These are phyloP conservation scores for Scaptomyza montana DNA, from an alignment of 1,140 invertebrate species.

Conservation along the genomic window DNA sequence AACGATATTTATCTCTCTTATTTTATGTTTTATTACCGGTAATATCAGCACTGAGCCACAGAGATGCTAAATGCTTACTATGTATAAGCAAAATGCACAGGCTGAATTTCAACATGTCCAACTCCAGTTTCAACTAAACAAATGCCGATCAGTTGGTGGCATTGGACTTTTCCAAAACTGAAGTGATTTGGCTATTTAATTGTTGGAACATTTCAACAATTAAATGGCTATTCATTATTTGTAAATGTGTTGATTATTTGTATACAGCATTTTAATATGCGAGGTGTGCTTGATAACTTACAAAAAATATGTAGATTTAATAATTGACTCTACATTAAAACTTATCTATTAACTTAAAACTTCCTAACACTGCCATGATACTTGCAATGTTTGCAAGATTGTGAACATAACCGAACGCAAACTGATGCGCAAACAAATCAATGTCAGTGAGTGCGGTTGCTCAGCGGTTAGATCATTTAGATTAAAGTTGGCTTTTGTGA, in stretches of 20 bases:
- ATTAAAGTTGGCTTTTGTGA: constrained; percentile 33
- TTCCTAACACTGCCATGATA: neutral
- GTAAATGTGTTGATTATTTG: constrained; percentile 18
- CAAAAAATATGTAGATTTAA: neutral
- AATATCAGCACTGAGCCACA: constrained; percentile 14
- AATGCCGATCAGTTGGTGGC: constrained; percentile 23
- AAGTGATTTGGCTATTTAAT: constrained; percentile 41
- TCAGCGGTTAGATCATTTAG: constrained; percentile 58
- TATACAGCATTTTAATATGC: neutral
- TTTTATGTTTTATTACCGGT: constrained; percentile 15
- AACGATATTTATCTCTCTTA: neutral
- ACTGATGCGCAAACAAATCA: constrained; percentile 44
- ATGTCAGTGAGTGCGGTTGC: constrained; percentile 46
- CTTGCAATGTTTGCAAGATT: constrained; percentile 35
- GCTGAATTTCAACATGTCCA: constrained; percentile 31
- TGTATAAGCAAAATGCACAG: constrained; percentile 17
- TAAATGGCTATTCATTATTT: constrained; percentile 20
- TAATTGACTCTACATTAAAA: too few species aligned
- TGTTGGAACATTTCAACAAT: constrained; percentile 38
- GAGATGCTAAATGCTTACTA: constrained; percentile 5
- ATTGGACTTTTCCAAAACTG: constrained; percentile 48
- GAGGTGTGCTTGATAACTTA: constrained; percentile 14
- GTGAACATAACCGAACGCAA: constrained; percentile 22
- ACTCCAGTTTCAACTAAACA: constrained; percentile 24
- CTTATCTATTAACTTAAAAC: too few species aligned